A percentile compares a stretch with the other conserved stretches of the same genome.
Conservation (phyloP, 2,888 invertebrate species). For the Hemicrepidius hirtus region DNA sequence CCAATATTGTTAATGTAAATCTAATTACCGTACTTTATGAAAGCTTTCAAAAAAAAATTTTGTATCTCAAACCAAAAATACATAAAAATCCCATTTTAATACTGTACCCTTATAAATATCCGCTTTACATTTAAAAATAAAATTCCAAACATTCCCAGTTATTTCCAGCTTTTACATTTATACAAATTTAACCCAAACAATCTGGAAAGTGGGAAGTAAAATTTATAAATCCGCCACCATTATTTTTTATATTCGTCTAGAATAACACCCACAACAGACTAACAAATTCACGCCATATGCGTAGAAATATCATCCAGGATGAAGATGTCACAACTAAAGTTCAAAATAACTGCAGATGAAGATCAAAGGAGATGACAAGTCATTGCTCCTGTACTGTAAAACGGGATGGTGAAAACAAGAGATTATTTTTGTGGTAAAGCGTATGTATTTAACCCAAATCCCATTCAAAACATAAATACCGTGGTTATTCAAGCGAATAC, state of each 20-base stretch:
- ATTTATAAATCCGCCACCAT: not conserved
- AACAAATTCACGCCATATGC: slow-evolving; percentile 27
- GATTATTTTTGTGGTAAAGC: slow-evolving; percentile 21
- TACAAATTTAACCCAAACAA: slow-evolving; percentile 3
- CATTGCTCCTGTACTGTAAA: slow-evolving; percentile 19
- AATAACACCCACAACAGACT: not conserved
- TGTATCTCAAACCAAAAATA: not conserved
- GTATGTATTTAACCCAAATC: slow-evolving; percentile 24
- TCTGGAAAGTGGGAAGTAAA: not conserved
- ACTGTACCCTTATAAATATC: too few species aligned
- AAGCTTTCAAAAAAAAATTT: not conserved
- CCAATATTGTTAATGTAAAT: too few species aligned
- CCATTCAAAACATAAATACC: slow-evolving; percentile 14
- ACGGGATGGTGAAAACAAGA: not conserved
- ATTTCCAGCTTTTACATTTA: slow-evolving; percentile 1
- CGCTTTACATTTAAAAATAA: not conserved
- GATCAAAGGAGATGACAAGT: slow-evolving; percentile 16
- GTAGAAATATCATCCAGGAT: slow-evolving; percentile 7
- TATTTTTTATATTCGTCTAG: not conserved
- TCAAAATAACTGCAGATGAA: slow-evolving; percentile 20
- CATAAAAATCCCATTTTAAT: too few species aligned
- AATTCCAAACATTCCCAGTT: slow-evolving; percentile 1
- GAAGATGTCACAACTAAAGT: slow-evolving; percentile 17
- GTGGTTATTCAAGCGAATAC: slow-evolving; percentile 9
- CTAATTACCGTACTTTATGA: too few species aligned